These are phyloP conservation scores for Coelogynopora nodosa DNA, from an alignment of 2,888 invertebrate genomes.

Conservation along the genomic window DNA sequence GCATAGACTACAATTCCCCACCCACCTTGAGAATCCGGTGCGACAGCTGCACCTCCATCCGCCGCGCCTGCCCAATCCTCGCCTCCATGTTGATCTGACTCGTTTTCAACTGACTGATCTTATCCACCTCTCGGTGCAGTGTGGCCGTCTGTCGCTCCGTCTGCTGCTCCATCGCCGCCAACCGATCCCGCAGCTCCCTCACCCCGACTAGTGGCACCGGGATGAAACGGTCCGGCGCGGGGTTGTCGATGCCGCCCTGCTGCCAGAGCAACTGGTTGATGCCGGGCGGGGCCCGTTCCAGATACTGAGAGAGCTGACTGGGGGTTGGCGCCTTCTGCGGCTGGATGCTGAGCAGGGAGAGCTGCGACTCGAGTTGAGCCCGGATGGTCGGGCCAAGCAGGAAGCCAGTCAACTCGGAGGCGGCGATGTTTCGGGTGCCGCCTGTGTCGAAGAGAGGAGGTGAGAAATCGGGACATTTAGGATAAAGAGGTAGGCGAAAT, in stretches of 20 bases:
- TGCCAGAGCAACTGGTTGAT: conserved; percentile 82
- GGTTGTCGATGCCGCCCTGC: conserved; percentile 83
- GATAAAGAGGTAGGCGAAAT: too few species aligned
- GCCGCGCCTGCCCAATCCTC: conserved; percentile 7
- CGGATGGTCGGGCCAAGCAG: conserved; percentile 69
- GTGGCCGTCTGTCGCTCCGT: not conserved
- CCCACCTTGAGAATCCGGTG: conserved; percentile 38
- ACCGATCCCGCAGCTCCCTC: conserved; percentile 69
- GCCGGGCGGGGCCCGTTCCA: conserved; percentile 76
- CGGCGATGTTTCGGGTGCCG: conserved; percentile 58
- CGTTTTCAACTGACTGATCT: conserved; percentile 21
- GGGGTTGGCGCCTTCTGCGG: conserved; percentile 70
- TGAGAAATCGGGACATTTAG: too few species aligned
- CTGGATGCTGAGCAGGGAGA: conserved; percentile 70
- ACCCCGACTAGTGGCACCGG: conserved; percentile 92
- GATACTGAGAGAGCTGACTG: conserved; percentile 71
- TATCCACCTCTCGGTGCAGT: not conserved
- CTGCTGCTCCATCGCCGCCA: conserved; percentile 70
- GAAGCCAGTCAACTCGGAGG: conserved; percentile 53
- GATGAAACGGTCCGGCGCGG: conserved; percentile 80
- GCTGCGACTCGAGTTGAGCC: conserved; percentile 69
- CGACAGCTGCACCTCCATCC: conserved; percentile 12
- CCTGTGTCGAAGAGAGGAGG: conserved; percentile 54
- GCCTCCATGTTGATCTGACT: conserved; percentile 7
- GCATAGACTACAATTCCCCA: not conserved